phyloP scores from a whole-genome alignment of 2,888 invertebrate genomes.

The Acleris laterana region DNA sequence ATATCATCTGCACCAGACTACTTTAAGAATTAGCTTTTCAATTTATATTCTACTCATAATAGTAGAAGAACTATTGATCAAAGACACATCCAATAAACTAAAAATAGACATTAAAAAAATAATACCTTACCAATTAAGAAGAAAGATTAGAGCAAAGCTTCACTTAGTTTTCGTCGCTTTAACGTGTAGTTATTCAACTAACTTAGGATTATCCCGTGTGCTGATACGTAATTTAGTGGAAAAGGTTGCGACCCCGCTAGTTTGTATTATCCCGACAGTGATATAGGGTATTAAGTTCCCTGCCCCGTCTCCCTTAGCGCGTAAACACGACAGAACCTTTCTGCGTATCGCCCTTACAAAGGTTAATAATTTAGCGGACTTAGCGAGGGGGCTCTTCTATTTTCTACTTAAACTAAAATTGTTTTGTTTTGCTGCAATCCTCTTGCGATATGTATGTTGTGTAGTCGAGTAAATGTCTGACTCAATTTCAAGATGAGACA shows the following conservation, averaged over 20 bases:
- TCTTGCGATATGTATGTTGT: constrained; percentile 57
- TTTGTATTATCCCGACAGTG: constrained; percentile 82
- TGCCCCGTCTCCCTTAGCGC: constrained; percentile 79
- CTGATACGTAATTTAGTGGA: constrained; percentile 83
- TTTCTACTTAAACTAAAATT: constrained; percentile 74
- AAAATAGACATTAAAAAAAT: background rate
- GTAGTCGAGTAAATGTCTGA: constrained; percentile 47
- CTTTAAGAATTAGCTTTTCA: too few relatives aligned
- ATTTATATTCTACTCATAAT: too few relatives aligned
- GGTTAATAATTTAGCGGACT: constrained; percentile 83
- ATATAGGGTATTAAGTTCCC: constrained; percentile 83
- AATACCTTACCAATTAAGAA: constrained; percentile 26
- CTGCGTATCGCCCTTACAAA: constrained; percentile 77
- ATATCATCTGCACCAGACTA: too few relatives aligned
- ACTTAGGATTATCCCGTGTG: constrained; percentile 77
- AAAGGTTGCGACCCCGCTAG: constrained; percentile 82
- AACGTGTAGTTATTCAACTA: constrained; percentile 69
- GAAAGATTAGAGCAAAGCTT: constrained; percentile 55
- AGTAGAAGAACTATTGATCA: too few relatives aligned
- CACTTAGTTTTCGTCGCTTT: constrained; percentile 59
- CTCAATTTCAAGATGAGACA: constrained; percentile 42
- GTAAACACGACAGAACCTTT: constrained; percentile 83
- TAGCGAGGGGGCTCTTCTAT: constrained; percentile 69
- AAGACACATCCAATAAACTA: too few relatives aligned
- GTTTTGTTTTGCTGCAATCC: constrained; percentile 67